Percentiles rank a stretch among this genome's conserved stretches.
These are phyloP conservation scores for Synergus laeviventris DNA, from an alignment of 2,888 invertebrate species.

Conservation along the genomic window DNA sequence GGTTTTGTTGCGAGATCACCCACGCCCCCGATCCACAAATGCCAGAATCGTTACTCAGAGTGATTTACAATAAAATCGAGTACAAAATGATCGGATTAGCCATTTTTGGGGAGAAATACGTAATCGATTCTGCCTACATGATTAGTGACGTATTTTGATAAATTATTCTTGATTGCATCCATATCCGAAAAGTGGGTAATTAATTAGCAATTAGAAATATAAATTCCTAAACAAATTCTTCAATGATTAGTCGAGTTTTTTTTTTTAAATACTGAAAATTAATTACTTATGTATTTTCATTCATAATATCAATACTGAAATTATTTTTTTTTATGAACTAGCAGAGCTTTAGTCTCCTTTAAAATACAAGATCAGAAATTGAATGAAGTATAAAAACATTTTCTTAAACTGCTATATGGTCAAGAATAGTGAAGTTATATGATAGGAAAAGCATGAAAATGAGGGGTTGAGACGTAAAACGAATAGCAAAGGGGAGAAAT, in stretches of 20 bases:
- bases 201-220: background rate
- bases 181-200: background rate
- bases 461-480: no score
- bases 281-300: no score
- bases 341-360: no score
- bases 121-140: background rate
- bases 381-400: no score
- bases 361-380: no score
- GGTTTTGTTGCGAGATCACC: slow-evolving; percentile 30
- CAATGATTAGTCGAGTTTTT: background rate
- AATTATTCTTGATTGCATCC: background rate
- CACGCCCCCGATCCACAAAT: slow-evolving; percentile 11
- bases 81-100: slow-evolving; percentile 25
- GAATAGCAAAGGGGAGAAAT: no score
- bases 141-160: background rate
- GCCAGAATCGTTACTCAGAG: slow-evolving; percentile 20
- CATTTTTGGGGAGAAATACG: slow-evolving; percentile 18
- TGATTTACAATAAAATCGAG: slow-evolving; percentile 15
- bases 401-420: no score
- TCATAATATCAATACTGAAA: no score
- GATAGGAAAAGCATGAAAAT: no score
- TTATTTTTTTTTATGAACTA: no score
- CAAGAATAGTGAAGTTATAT: no score
- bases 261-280: no score
- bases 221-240: background rate